Percentiles rank a stretch among this genome's conserved stretches.
Evolutionary conservation across 2,113 vertebrate species (phyloP).

Genomic region (Protobothrops flavoviridis): DNA sequence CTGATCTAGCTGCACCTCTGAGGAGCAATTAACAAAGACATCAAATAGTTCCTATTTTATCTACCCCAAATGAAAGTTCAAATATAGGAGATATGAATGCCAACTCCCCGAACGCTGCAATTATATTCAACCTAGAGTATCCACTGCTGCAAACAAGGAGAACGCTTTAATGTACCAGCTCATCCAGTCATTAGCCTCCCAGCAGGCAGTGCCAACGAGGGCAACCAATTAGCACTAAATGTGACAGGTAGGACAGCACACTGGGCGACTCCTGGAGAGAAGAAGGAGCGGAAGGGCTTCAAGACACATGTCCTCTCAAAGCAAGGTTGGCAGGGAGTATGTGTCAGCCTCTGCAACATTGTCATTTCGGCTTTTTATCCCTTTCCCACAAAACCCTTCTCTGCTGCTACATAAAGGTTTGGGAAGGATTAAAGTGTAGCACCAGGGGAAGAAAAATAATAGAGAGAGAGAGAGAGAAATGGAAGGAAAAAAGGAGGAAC

Average conservation of each 20-base stretch:
- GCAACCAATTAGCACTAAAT: constrained; percentile 29
- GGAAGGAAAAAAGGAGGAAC: constrained; percentile 1
- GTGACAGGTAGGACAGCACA: constrained; percentile 36
- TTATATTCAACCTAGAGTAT: neutral
- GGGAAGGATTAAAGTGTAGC: constrained; percentile 43
- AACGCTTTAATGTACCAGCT: constrained; percentile 28
- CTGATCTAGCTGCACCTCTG: neutral
- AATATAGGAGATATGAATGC: neutral
- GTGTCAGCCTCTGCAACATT: neutral
- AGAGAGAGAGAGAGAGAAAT: constrained; percentile 15
- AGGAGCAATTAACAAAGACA: neutral
- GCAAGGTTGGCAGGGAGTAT: constrained; percentile 8
- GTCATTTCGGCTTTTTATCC: constrained; percentile 2
- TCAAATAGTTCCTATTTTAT: neutral
- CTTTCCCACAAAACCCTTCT: neutral
- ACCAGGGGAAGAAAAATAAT: neutral
- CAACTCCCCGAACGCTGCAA: constrained; percentile 18
- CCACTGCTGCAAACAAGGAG: neutral
- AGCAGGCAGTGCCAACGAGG: constrained; percentile 34
- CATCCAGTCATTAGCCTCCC: constrained; percentile 29
- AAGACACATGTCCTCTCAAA: constrained; percentile 19
- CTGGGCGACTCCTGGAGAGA: constrained; percentile 17
- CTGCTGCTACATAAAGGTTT: neutral
- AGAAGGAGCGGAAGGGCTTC: neutral
- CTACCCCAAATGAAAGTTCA: constrained; percentile 9